A percentile compares a stretch with the other conserved stretches of the same genome.
Conservation (phyloP, 1,140 invertebrate species). For the Hycleus cichorii region DNA sequence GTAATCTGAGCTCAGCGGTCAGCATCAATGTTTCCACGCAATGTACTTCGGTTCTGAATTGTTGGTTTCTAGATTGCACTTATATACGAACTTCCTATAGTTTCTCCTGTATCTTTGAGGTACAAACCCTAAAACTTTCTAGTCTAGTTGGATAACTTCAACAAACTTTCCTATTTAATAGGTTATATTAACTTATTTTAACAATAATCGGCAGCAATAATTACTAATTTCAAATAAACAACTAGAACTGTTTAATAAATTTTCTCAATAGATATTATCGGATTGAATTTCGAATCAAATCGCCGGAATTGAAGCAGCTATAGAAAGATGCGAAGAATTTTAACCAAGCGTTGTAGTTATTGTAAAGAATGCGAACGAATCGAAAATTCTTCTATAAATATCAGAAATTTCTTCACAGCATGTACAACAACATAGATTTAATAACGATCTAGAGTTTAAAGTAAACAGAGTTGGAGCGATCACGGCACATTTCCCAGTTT, state of each 20-base stretch:
- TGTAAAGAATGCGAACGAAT: no score
- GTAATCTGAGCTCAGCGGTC: conserved; percentile 31
- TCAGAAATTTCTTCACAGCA: conserved; percentile 3
- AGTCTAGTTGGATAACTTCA: conserved; percentile 10
- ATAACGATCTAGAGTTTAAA: conserved; percentile 5
- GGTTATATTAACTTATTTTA: conserved; percentile 9
- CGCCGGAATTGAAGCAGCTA: no score
- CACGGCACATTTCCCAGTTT: conserved; percentile 12
- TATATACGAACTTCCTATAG: conserved; percentile 7
- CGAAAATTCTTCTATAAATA: no score
- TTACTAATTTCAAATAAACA: no score
- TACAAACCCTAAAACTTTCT: conserved; percentile 22
- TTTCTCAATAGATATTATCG: no score
- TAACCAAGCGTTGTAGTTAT: no score
- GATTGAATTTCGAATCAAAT: no score
- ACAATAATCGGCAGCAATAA: no score
- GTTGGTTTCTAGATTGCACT: conserved; percentile 19
- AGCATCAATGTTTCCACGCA: conserved; percentile 34
- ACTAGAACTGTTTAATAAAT: no score
- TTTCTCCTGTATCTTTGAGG: conserved; percentile 26
- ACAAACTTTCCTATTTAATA: conserved; percentile 12
- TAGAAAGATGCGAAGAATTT: no score
- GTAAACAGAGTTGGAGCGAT: conserved; percentile 11
- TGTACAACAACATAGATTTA: background rate
- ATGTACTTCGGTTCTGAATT: conserved; percentile 24